Base-by-base conservation (phyloP, 2,113 vertebrate genomes). In the Pampusana beccarii region DNA sequence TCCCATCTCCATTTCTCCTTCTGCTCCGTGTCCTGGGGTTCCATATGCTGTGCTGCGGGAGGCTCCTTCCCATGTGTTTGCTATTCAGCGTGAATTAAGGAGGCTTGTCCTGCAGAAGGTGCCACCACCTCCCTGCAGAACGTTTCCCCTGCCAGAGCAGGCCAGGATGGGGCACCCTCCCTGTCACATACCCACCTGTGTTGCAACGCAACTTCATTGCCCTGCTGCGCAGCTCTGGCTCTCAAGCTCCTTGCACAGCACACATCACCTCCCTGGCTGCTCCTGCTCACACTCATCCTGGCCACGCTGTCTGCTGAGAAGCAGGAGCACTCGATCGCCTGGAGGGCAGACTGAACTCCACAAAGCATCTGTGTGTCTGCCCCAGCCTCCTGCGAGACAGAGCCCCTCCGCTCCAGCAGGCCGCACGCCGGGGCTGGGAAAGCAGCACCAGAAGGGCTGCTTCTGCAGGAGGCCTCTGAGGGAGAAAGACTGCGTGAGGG, bases 181-280 rank as follows among this genome's bases (percentile, higher is more conserved):
- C 60, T 7, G 3, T 5, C 73, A 48, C 65, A 8, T 23, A 62
- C 80, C 65, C 5, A 3, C 34, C 33, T 4, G 42, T 10, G 8
- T 0, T n/a, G 12, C 31, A n/a, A 10, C 69, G 46, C 38, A 23
- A 11, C 72, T 15, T 24, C n/a, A 1, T 1, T 9, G 42, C 72
- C 61, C 61, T 18, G 28, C 40, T 15, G 51, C 58, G 88, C 79
- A 46, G 44, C 64, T 62, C 53, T 26, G 19, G 60, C 50, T 38
- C 34, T 46, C 57, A 0, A 50, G 62, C n/a, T 38, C 50, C 26
- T 28, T 6, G 31, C 65, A 7, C 1, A 1, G 73, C 67, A 31
- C 58, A n/a, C 33, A 54, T 0, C 51, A 11, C 4, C 56, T 51
- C 18, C 31, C 51, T 11, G 46, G 10, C 5, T 33, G 33, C 31